phyloP scores from a whole-genome alignment of 2,888 invertebrate genomes.

The Iphiclides podalirius region DNA sequence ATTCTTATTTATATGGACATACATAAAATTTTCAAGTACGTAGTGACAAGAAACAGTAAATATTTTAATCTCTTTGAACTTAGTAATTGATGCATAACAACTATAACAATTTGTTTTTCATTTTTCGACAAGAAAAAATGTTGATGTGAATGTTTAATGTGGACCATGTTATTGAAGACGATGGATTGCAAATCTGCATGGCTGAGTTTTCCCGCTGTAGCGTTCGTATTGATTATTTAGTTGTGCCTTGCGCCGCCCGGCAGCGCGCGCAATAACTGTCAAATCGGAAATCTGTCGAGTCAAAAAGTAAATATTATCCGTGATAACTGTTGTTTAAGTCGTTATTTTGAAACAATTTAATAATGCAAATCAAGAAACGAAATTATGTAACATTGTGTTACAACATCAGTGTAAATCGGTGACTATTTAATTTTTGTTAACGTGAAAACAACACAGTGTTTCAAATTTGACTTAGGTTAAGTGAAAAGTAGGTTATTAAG shows the following conservation, averaged over 20 bases:
- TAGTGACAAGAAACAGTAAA: no score
- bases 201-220: conserved; percentile 10
- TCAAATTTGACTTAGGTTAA: conserved; percentile 9
- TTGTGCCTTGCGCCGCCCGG: conserved; percentile 36
- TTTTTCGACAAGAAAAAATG: no score
- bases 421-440: neutral
- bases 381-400: neutral
- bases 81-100: no score
- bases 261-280: conserved; percentile 63
- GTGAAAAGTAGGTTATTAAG: conserved; percentile 19
- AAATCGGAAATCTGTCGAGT: conserved; percentile 40
- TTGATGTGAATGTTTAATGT: no score
- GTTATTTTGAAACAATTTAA: neutral
- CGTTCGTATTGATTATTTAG: conserved; percentile 51
- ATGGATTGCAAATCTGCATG: neutral
- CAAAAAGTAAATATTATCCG: conserved; percentile 15
- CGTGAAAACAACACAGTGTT: conserved; percentile 2
- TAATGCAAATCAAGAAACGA: neutral
- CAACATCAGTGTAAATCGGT: neutral
- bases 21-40: no score
- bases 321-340: neutral
- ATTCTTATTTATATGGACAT: no score
- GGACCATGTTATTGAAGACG: no score
- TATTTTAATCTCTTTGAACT: no score
- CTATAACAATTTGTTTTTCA: no score